Evolutionary conservation across 1,140 invertebrate species (phyloP).

Genomic region (Caenorhabditis latens): DNA sequence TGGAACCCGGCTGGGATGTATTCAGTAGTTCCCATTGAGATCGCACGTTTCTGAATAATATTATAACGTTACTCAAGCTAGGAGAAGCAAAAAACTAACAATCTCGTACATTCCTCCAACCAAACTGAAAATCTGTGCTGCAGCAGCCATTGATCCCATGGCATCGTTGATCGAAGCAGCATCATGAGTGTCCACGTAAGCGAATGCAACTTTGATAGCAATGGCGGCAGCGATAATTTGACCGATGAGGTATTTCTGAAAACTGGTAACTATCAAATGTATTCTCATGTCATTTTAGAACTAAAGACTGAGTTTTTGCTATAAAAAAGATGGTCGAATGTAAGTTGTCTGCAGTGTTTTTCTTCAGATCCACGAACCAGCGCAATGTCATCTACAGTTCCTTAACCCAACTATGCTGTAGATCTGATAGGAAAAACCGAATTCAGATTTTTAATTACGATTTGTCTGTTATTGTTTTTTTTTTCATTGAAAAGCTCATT

Average conservation of each 20-base stretch:
- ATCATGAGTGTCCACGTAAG: constrained; percentile 71
- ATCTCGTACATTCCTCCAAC: constrained; percentile 76
- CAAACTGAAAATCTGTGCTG: constrained; percentile 74
- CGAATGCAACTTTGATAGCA: constrained; percentile 67
- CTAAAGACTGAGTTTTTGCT: background rate
- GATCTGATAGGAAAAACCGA: no score
- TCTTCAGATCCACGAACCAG: no score
- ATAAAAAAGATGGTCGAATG: no score
- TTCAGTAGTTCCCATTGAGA: constrained; percentile 72
- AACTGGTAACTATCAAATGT: background rate
- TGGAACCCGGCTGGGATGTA: constrained; percentile 76
- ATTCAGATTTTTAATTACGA: no score
- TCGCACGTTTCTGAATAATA: constrained; percentile 72
- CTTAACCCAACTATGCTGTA: no score
- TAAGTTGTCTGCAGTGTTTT: no score
- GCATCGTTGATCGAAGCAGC: constrained; percentile 65
- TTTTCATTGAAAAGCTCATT: no score
- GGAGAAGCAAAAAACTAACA: constrained; percentile 53
- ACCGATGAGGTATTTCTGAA: constrained; percentile 73
- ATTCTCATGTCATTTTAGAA: background rate
- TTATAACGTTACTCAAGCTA: background rate
- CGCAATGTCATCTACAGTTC: no score
- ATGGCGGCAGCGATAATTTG: constrained; percentile 67
- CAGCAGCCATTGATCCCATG: constrained; percentile 75
- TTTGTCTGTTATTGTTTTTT: no score